Base-by-base conservation (phyloP, 2,113 vertebrate genomes). In the Ancistrus triradiatus region DNA sequence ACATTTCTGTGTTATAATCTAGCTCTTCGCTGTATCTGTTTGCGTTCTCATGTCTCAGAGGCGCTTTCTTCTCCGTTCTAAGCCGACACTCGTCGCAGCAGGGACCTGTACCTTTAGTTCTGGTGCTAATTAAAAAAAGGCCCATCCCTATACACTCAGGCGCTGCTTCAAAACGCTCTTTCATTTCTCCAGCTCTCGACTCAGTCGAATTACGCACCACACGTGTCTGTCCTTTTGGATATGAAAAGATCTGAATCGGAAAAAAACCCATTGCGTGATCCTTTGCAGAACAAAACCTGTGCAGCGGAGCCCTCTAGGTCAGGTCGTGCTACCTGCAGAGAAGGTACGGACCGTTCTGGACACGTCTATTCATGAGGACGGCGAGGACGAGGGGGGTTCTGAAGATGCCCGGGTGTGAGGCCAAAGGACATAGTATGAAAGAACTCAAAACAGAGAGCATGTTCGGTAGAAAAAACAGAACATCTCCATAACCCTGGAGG, bases 111-210 rank as follows among this genome's bases (percentile, higher is more conserved):
- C 19, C 14, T 56, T 56, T 38, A 56, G 31, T 28, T 7, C 37
- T 11, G 21, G 40, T 24, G 27, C 59, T 64, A 58, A 58, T 60
- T 66, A 65, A 40, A 69, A n/a, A 55, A 55, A 50, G 37, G 28
- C 10, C 27, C 40, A 58, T 53, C 21, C 59, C 50, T 43, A 53
- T 42, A 44, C 37, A 38, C 40, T 28, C 27, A 52, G 17, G 40
- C 52, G 42, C 57, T 50, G 13, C 42, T 62, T 47, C 10, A 3
- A 63, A 25, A 22, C 37, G 7, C 42, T 42, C n/a, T 18, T 57
- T 38, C n/a, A 17, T 40, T 46, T 46, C 13, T 9, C 35, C 55
- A 18, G 22, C 55, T 38, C 13, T 22, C 11, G 2, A n/a, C 6
- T 37, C 2, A 10, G 4, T 55, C 31, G 25, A 15, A 17, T 38